Evolutionary conservation across 2,113 vertebrate genomes (phyloP).

Genomic region (Triplophysa tibetana): DNA sequence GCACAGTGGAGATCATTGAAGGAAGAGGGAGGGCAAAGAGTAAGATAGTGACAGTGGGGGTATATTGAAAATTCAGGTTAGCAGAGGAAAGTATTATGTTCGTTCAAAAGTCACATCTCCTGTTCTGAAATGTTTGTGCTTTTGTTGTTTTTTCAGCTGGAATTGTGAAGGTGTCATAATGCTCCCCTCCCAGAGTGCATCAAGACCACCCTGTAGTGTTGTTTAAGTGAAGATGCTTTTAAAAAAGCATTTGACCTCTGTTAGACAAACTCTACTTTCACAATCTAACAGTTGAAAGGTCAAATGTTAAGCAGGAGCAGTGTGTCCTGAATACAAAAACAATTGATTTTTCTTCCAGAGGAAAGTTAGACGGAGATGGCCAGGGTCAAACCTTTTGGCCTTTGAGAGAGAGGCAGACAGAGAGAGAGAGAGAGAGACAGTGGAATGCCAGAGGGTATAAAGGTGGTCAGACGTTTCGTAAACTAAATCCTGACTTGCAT

Average conservation of each 20-base stretch:
- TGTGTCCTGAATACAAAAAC: constrained; percentile 61
- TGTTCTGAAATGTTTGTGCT: neutral
- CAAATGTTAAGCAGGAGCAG: constrained; percentile 56
- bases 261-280: constrained; percentile 59
- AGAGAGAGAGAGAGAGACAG: neutral
- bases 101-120: neutral
- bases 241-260: constrained; percentile 62
- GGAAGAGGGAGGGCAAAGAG: neutral
- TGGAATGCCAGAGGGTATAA: neutral
- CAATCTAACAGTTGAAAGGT: constrained; percentile 60
- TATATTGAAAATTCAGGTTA: neutral
- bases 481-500: constrained; percentile 62
- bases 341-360: constrained; percentile 65
- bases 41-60: neutral
- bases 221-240: constrained; percentile 28
- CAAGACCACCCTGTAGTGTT: constrained; percentile 35
- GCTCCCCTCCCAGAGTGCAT: constrained; percentile 14
- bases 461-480: constrained; percentile 52
- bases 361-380: constrained; percentile 22
- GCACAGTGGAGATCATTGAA: neutral
- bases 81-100: neutral
- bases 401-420: neutral
- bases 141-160: neutral
- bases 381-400: constrained; percentile 58
- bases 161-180: constrained; percentile 3